Evolutionary conservation across 2,888 invertebrate species (phyloP), one percentile per base, ranked within the genome.

Genomic region (Erebia palarica): DNA sequence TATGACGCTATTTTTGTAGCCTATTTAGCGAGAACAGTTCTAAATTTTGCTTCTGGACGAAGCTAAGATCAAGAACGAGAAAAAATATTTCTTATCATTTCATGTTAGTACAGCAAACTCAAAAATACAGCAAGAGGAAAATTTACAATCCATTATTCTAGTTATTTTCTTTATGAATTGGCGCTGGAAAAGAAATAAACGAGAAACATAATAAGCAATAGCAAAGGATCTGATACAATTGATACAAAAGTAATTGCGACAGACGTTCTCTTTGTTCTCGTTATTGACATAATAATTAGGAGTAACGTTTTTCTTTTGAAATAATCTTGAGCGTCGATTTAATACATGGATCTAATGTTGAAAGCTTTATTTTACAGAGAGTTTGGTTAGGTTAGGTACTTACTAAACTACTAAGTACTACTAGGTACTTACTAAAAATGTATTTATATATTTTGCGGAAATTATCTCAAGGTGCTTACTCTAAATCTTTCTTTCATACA

Each of bases 191-290:
- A 49, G 59, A 72, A 61, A 65, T 65, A 55, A 64, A 68, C 53
- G 53, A 55, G 49, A 63, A 67, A 49, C 59, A 65, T 63, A 57
- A 67, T 71, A 70, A 70, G 67, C 77, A 84, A 86, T 66, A 57
- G 65, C 65, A 66, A 66, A 66, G 66, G 21, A 66, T 47, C 55
- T 66, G 49, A 66, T 70, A 66, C 60, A 65, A 70, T 60, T 21
- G 59, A 49, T 59, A 67, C 57, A 65, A 58, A 67, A 65, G 57
- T 71, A 66, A 67, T 71, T 71, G 65, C 58, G 49, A 42, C n/a
- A 49, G 51, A 65, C 64, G 51, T 65, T 64, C 27, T 65, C 49
- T 66, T 69, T 66, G 65, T 65, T 65, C 78, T 79, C 78, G 77
- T 75, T 74, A 73, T 74, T 71, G 76, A 73, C 72, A 71, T 76